phyloP scores from a whole-genome alignment of 2,888 invertebrate genomes.

The Trichogramma evanescens region DNA sequence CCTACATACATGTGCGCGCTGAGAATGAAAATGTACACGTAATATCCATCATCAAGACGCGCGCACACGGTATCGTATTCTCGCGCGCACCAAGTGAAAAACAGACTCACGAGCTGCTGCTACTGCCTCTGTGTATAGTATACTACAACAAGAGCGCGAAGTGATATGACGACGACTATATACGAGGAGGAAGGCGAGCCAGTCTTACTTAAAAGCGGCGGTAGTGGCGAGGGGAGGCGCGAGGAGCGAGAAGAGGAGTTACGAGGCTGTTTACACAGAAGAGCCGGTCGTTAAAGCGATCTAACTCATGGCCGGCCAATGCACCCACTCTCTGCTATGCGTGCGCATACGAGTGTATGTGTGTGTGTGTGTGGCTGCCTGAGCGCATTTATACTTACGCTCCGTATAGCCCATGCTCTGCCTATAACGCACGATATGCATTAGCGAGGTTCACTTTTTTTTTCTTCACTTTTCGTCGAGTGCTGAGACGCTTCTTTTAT shows the following conservation, averaged over 20 bases:
- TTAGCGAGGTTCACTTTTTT: too few relatives aligned
- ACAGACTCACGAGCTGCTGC: too few relatives aligned
- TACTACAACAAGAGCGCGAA: too few relatives aligned
- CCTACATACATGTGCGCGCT: too few relatives aligned
- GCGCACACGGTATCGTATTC: too few relatives aligned
- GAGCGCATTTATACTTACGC: background rate
- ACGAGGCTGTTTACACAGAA: conserved; percentile 39
- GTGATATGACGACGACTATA: background rate
- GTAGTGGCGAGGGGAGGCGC: conserved; percentile 11
- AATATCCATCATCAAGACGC: too few relatives aligned
- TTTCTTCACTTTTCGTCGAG: too few relatives aligned
- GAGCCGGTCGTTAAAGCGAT: conserved; percentile 36
- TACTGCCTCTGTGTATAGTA: too few relatives aligned
- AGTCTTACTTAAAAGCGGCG: conserved; percentile 7
- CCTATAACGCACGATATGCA: background rate
- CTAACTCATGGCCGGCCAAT: conserved; percentile 44
- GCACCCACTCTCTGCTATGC: conserved; percentile 34
- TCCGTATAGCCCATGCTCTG: background rate
- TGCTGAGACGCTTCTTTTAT: too few relatives aligned
- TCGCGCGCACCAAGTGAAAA: too few relatives aligned
- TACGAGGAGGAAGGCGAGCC: background rate
- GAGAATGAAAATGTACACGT: too few relatives aligned
- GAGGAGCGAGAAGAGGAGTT: conserved; percentile 30
- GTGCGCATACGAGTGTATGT: background rate
- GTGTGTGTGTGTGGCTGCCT: conserved; percentile 11